These are phyloP conservation scores for Abscondita cerata DNA, from an alignment of 2,888 invertebrate species.

Conservation along the genomic window DNA sequence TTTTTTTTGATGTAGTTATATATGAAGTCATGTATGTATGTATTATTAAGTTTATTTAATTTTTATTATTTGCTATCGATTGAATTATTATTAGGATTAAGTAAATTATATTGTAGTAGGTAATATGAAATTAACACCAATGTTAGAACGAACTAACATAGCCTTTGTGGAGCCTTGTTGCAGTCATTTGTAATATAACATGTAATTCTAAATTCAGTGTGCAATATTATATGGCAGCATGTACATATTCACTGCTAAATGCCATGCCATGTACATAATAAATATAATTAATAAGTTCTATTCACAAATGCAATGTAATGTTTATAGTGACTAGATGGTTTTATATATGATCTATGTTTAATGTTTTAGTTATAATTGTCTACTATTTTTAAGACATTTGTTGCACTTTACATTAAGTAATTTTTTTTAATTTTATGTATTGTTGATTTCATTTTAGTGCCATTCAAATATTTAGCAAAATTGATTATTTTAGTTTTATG, in stretches of 20 bases:
- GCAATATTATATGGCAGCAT: slow-evolving; percentile 34
- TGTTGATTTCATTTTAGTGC: slow-evolving; percentile 35
- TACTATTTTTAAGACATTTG: slow-evolving; percentile 22
- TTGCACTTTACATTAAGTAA: slow-evolving; percentile 29
- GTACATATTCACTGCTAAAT: slow-evolving; percentile 30
- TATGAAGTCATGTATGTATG: not conserved
- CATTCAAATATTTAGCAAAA: slow-evolving; percentile 29
- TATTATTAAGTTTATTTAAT: not conserved
- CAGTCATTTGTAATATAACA: slow-evolving; percentile 26
- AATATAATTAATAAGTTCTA: slow-evolving; percentile 21
- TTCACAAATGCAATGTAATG: slow-evolving; percentile 28
- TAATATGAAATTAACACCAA: slow-evolving; percentile 33
- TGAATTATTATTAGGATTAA: slow-evolving; percentile 2
- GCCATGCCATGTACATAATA: slow-evolving; percentile 31
- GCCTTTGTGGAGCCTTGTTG: slow-evolving; percentile 42
- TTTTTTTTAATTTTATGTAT: slow-evolving; percentile 33
- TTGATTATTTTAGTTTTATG: slow-evolving; percentile 23
- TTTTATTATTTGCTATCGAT: not conserved
- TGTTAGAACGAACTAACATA: slow-evolving; percentile 46
- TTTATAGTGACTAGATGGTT: slow-evolving; percentile 26
- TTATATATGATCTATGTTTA: slow-evolving; percentile 30
- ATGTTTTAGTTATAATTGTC: slow-evolving; percentile 23
- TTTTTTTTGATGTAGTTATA: not conserved
- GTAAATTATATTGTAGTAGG: slow-evolving; percentile 6
- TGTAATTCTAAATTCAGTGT: slow-evolving; percentile 31